Evolutionary conservation across 1,140 invertebrate species (phyloP), one percentile per base, ranked within the genome.

Genomic region (Bombus ignitus): DNA sequence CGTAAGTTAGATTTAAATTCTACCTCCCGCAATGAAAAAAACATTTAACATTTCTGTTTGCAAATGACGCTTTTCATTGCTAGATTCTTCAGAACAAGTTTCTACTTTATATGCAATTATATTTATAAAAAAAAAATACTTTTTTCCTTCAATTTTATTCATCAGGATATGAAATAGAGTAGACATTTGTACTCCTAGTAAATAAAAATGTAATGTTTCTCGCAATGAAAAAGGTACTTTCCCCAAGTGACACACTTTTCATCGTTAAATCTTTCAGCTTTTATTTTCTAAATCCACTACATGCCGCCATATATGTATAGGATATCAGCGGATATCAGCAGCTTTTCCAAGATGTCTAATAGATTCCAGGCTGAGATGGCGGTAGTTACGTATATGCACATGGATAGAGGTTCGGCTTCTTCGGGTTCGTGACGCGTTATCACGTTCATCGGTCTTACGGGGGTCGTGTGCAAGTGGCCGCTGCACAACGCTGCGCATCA

Each of bases 401-500:
- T 28, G 70, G 59, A 57, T 73, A 81, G 57, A 66, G 53, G 44
- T 71, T 66, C n/a, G 57, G 81, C 47, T 85, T 81, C 83, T 74
- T 57, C 37, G 35, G 78, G 65, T 35, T 85, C 59, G 78, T 81
- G 84, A 75, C 70, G 47, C 65, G 65, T 76, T 90, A 90, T 90
- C 85, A 70, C 74, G 81, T 81, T 85, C 73, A 66, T 89, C 85
- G 78, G 73, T 85, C 85, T 90, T 83, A 83, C 88, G 74, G 88
- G 88, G 81, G 88, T 89, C 87, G 84, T 89, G 79, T 88, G 75
- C 79, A 85, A 39, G 28, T 78, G 65, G 78, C 72, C 88, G 57
- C 72, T 70, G 76, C 85, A 32, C 77, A 88, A 82, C 85, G 85
- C 88, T 74, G 89, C 89, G 89, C 89, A 90, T 90, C 89, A 85